Evolutionary conservation across 2,113 vertebrate species (phyloP), one percentile per base, ranked within the genome.

Genomic region (Oplegnathus fasciatus): DNA sequence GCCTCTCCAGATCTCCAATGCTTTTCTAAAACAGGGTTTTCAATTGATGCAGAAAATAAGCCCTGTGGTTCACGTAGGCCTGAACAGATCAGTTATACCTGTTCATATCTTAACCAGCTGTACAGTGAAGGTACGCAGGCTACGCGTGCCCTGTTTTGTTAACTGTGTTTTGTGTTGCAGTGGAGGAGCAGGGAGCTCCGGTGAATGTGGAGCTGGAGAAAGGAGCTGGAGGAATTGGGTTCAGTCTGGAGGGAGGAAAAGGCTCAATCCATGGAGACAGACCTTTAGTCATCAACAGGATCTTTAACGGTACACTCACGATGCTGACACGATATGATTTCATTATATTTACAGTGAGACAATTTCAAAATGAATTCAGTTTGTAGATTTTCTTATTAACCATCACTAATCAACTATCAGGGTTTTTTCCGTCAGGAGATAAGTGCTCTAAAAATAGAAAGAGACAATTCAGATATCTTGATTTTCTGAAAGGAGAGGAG

Each of bases 241-340:
- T 99, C 80, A 98, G 97, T 67, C 89, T 99, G 88, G 98, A 99
- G 85, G 98, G 98, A 80, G 98, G 98, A 50, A 97, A 95, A 90
- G 98, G 97, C 20, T 99, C 98, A 1, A 93, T 99, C 83, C 96
- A 96, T 0, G 98, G 98, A 88, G 97, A 99, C 89, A 97, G 93
- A 88, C 97, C 98, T 2, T 92, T 99, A 40, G 83, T 91, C 30
- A 83, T 99, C 81, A 98, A 96, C 94, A 96, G 97, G 86, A 96
- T 99, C 86, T 99, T 98, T 88, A 95, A 90, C 97, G 97, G 98
- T 99, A 93, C 32, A 34, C 6, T 50, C 13, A 60, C 22, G 28
- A 14, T 32, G n/a, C 8, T 20, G 2, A 44, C 40, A 60, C 46
- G 1, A 26, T 7, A 30, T 26, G 24, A 42, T 28, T 40, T 60